Evolutionary conservation across 2,797 vertebrate species (phyloP).

Genomic region (Meda fulgida): DNA sequence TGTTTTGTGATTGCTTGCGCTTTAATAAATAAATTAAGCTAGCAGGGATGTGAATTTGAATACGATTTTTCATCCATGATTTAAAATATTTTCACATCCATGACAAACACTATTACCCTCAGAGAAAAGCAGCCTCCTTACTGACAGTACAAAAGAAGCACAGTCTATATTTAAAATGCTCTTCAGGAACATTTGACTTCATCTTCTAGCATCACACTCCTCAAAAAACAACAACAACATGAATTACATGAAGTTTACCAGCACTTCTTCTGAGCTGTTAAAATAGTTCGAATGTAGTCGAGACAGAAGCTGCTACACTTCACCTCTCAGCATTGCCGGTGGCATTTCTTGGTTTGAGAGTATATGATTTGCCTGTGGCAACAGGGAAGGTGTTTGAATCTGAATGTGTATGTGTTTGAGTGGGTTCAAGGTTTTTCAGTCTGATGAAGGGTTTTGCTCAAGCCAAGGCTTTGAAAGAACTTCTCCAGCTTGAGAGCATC

Average conservation of each 20-base stretch:
- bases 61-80: conserved; percentile 24
- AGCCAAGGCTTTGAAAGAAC: conserved; percentile 20
- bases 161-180: conserved; percentile 17
- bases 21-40: conserved; percentile 27
- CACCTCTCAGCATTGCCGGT: conserved; percentile 31
- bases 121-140: not conserved
- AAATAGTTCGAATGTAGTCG: conserved; percentile 23
- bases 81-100: conserved; percentile 9
- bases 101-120: conserved; percentile 31
- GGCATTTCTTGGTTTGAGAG: conserved; percentile 42
- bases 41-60: not conserved
- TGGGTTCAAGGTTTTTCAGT: conserved; percentile 14
- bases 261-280: conserved; percentile 30
- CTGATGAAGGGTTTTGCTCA: conserved; percentile 21
- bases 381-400: conserved; percentile 25
- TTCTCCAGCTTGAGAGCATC: conserved; percentile 9
- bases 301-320: conserved; percentile 35
- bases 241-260: conserved; percentile 31
- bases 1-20: conserved; percentile 5
- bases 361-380: conserved; percentile 46
- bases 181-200: conserved; percentile 28
- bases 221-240: not conserved
- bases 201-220: conserved; percentile 9
- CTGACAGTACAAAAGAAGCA: conserved; percentile 12
- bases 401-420: conserved; percentile 33